Evolutionary conservation across 2,113 vertebrate genomes (phyloP), one percentile per base, ranked within the genome.

Genomic region (Cyprinodon brontotheroides): DNA sequence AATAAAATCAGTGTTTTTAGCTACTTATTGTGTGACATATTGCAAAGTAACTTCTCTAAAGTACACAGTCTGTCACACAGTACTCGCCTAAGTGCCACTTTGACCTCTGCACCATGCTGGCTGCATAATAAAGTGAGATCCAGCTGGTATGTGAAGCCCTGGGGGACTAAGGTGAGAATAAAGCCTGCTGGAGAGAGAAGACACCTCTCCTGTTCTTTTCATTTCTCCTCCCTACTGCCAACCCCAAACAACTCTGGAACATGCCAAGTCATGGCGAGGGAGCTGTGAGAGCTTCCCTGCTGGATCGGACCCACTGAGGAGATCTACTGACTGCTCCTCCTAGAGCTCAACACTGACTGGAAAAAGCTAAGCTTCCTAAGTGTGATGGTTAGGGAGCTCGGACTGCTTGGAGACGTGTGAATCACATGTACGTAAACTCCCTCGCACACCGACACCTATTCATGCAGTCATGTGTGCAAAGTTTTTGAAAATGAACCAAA

Each of bases 81-180:
- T 17, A 61, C 77, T 70, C 68, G 66, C 63, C 45, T 13, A 11
- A 68, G 63, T 45, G 70, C 71, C 68, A 67, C 38, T 82, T 73
- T 88, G 89, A 91, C 89, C 86, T 89, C 72, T 39, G 68, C 47
- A 5, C 79, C 84, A 83, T 70, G 74, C 80, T 75, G 78, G 80
- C 69, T 72, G 82, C 79, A 89, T 88, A 90, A 89, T 87, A 79
- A 89, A 89, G 78, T 8, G 75, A 86, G 83, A 77, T 89, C 89
- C 90, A 92, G 89, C 86, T 93, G 92, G 90, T 79, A 83, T 80
- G 75, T n/a, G 61, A 61, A 40, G 82, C 87, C 85, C 81, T 64
- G 67, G 82, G 50, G 84, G 89, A 84, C 72, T 0, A 72, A 89
- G 81, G 90, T 89, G 90, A 89, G 85, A 92, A 91, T 83, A 81